Base-by-base conservation (phyloP, 2,113 vertebrate species). In the Malurus alboscapulatus region DNA sequence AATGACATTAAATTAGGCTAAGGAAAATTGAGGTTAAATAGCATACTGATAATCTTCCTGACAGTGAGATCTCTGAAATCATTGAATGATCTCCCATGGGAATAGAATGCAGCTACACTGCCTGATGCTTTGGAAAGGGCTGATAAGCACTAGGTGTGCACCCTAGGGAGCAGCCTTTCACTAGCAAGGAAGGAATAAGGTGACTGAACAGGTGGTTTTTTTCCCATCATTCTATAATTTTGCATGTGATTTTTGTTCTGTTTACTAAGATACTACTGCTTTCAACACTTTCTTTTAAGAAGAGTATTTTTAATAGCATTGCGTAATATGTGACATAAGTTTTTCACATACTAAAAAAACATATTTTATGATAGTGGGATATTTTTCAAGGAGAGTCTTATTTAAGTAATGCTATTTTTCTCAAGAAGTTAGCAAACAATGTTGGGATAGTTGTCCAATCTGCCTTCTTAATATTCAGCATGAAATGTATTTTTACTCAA, bases 1-100 rank as follows among this genome's bases (percentile, higher is more conserved):
- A 88, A 90, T 81, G 38, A 65, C 53, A 81, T 22, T 55, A 84
- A 87, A 87, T 75, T 84, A 82, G 34, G 15, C 66, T 66, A 47
- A 48, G 36, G 32, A 94, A 87, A 81, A 93, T 65, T 77, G 69
- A 89, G n/a, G 30, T 67, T 92, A 88, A 89, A 88, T 71, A 88
- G 55, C 30, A 51, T 44, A 54, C 44, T 81, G 69, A 59, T 92
- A 73, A 88, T 76, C 50, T 68, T 72, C 67, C 57, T 88, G 83
- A 86, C 88, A 95, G 68, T 38, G 25, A 73, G n/a, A 80, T 86
- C 50, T 92, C 50, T 76, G 75, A 90, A 82, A 90, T 67, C 34
- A 84, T 12, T 75, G 85, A 88, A 79, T 50, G 73, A 57, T 76
- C 19, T 88, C 67, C 50, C 42, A 34, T 17, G 72, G 36, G 69